Conservation (phyloP, 2,797 vertebrate genomes). For the Pseudochaenichthys georgianus region DNA sequence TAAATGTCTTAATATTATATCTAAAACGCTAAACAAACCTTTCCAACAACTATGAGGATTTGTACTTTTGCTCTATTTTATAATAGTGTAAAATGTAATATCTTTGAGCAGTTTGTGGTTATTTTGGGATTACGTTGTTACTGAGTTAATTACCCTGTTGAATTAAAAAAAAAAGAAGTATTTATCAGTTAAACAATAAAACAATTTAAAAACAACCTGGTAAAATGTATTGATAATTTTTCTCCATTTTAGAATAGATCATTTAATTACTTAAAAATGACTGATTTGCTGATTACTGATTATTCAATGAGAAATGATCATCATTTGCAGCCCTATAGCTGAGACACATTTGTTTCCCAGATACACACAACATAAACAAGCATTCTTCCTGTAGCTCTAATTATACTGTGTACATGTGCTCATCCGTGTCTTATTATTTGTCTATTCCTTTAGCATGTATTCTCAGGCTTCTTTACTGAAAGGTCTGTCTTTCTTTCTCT, state of each 20-base stretch:
- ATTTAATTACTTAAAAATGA: too few relatives aligned
- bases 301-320: background rate
- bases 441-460: constrained; percentile 25
- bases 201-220: background rate
- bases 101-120: background rate
- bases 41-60: background rate
- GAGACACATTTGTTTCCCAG: background rate
- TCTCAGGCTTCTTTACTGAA: constrained; percentile 45
- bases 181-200: background rate
- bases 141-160: too few relatives aligned
- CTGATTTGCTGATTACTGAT: background rate
- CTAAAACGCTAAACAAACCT: background rate
- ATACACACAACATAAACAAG: constrained; percentile 36
- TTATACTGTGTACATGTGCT: constrained; percentile 58
- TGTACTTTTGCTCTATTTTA: background rate
- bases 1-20: background rate
- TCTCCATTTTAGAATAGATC: background rate
- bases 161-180: background rate
- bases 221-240: background rate
- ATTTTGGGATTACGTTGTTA: background rate
- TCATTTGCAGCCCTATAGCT: background rate
- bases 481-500: constrained; percentile 42
- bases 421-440: constrained; percentile 44
- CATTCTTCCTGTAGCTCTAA: constrained; percentile 54
- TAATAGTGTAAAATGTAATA: background rate